Base-by-base conservation (phyloP, 2,888 invertebrate species). In the Buathra laborator region DNA sequence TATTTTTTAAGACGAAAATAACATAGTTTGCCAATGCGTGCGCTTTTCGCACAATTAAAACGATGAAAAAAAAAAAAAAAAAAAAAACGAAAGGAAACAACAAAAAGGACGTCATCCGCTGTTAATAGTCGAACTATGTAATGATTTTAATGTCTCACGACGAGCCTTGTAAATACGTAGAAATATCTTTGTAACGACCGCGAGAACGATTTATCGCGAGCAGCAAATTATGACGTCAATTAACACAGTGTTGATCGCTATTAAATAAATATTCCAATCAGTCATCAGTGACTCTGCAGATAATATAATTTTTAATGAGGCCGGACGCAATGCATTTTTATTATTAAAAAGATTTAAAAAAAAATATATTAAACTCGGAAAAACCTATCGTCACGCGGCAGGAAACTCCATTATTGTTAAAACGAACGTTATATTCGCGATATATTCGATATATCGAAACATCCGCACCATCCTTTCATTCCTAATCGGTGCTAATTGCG, bases 401-500 rank as follows among this genome's bases (percentile, higher is more conserved):
- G 66, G 24, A 75, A 37, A 68, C 43, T 70, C 67, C 67, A 70
- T 19, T 37, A 79, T 75, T 74, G 64, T 70, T 37, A 48, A 66
- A 76, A 53, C 51, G 75, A 74, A 80, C 75, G 82, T 78, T 87
- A 68, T 62, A 12, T 24, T 24, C 24, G 24, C 24, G 24, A 24
- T 24, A 24, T 24, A 24, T 24, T 24, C 24, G 24, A 24, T 48
- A 86, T 62, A 74, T 37, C 83, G 83, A 82, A 83, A 83, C 85
- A 83, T 77, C 64, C 81, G 82, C 72, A 83, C 82, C 72, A 81
- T 76, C 76, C 81, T 48, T 88, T 88, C 86, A 90, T 90, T 91
- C 85, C 86, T 90, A 90, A 86, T 89, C 89, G 92, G 92, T 93
- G 93, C 93, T 93, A 90, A 89, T 87, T 90, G 89, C 88, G 88